Evolutionary conservation across 1,140 invertebrate species (phyloP), one percentile per base, ranked within the genome.

Genomic region (Trinorchestia longiramus): DNA sequence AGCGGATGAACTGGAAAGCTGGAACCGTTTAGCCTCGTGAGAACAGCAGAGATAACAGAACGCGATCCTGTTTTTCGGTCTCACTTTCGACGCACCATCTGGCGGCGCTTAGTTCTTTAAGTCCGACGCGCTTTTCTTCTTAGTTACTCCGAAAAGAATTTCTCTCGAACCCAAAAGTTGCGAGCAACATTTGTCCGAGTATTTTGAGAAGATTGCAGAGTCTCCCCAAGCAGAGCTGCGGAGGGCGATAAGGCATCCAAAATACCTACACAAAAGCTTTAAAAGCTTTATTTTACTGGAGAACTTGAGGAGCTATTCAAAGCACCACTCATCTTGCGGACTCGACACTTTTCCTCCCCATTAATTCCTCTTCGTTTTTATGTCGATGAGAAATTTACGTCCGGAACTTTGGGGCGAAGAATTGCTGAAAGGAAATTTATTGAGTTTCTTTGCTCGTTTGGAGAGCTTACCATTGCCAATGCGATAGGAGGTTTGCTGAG

Each of bases 131-230:
- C 41, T 94, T 91, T 94, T 94, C 92, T 94, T 94, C 92, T 94
- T 94, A 94, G 92, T 94, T 47, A n/a, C 43, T 36, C 6, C 17
- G 44, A 94, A 94, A 94, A 45, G 92, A 94, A 94, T 94, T 94
- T 43, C 43, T 44, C 44, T 44, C 92, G 92, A 94, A 43, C 92
- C 92, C 44, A 94, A 94, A 94, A 94, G 92, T 94, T 94, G 43
- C 44, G 92, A 40, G 92, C 43, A 94, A 94, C 92, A 94, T 94
- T 94, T 94, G 92, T 94, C 92, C 92, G 92, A 45, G 92, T 94
- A 94, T 94, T 94, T 94, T 94, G 92, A 94, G 92, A n/a, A 94
- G 92, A 94, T 94, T 94, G 41, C 92, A 42, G 43, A 94, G 92
- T 45, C 92, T 94, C 92, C 92, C 92, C 40, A 47, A 94, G 44